Evolutionary conservation across 1,140 invertebrate species (phyloP).

Genomic region (Hylaeus anthracinus): DNA sequence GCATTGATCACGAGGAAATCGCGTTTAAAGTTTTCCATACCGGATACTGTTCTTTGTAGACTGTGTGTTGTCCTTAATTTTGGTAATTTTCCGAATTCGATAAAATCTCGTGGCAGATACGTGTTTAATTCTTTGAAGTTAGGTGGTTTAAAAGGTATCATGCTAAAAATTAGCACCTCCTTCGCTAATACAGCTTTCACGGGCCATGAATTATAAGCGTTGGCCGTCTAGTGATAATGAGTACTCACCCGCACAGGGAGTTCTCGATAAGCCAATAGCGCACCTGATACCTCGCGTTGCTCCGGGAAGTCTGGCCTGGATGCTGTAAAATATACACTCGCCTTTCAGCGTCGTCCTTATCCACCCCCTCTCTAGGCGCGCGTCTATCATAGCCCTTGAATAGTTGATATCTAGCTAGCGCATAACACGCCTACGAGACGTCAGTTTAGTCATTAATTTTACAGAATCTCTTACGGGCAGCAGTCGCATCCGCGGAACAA

Average conservation of each 20-base stretch:
- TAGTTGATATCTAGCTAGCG: constrained; percentile 52
- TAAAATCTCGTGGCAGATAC: too few species aligned
- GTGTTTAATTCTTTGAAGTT: neutral
- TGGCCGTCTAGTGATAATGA: constrained; percentile 46
- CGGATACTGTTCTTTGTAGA: too few species aligned
- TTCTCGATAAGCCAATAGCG: constrained; percentile 57
- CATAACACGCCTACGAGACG: constrained; percentile 30
- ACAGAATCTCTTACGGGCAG: constrained; percentile 48
- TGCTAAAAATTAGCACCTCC: neutral
- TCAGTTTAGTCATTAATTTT: constrained; percentile 58
- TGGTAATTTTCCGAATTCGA: too few species aligned
- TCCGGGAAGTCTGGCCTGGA: constrained; percentile 49
- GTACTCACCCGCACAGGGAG: constrained; percentile 26
- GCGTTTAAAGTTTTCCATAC: too few species aligned
- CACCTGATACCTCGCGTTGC: constrained; percentile 51
- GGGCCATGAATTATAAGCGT: constrained; percentile 17
- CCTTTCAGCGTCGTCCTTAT: constrained; percentile 45
- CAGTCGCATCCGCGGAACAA: constrained; percentile 48
- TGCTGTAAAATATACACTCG: constrained; percentile 51
- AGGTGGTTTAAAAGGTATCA: too few species aligned
- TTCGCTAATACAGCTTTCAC: neutral
- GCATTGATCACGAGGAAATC: too few species aligned
- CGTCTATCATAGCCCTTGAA: constrained; percentile 59
- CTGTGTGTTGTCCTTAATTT: too few species aligned
- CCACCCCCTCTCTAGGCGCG: constrained; percentile 51